Evolutionary conservation across 1,140 invertebrate species (phyloP).

Genomic region (Bombus consobrinus): DNA sequence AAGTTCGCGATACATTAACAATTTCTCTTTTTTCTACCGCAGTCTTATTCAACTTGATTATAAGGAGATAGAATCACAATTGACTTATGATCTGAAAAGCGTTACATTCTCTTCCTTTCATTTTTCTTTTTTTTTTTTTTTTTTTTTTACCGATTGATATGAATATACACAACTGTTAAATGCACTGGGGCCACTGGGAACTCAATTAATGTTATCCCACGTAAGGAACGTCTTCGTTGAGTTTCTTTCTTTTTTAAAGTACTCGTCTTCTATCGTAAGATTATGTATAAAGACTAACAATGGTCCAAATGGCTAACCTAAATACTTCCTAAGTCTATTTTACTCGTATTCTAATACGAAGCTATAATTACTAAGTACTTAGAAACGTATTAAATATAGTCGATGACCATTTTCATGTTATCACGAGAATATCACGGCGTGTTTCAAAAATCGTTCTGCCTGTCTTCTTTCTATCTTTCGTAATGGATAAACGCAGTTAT

Average conservation of each 20-base stretch:
- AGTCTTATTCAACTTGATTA: slow-evolving; percentile 25
- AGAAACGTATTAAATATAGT: not conserved
- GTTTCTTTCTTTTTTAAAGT: not conserved
- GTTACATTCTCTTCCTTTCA: not conserved
- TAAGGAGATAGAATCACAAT: not conserved
- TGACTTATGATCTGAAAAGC: slow-evolving; percentile 24
- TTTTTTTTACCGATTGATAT: not conserved
- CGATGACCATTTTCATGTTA: not conserved
- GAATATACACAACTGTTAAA: slow-evolving; percentile 44
- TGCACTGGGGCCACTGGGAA: slow-evolving; percentile 29
- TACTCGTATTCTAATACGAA: not conserved
- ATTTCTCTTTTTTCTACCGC: not conserved
- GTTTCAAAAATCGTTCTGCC: not conserved
- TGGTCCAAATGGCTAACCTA: slow-evolving; percentile 21
- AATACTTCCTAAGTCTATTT: not conserved
- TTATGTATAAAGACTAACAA: slow-evolving; percentile 12
- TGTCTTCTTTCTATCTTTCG: not conserved
- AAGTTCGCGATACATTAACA: not conserved
- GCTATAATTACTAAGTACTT: slow-evolving; percentile 17
- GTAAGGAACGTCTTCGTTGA: slow-evolving; percentile 20
- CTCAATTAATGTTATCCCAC: not conserved
- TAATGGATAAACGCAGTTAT: not conserved
- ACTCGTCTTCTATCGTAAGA: not conserved
- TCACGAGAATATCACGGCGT: not conserved
- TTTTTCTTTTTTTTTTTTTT: no score